Evolutionary conservation across 2,888 invertebrate species (phyloP).

Genomic region (Nomada ferruginata): DNA sequence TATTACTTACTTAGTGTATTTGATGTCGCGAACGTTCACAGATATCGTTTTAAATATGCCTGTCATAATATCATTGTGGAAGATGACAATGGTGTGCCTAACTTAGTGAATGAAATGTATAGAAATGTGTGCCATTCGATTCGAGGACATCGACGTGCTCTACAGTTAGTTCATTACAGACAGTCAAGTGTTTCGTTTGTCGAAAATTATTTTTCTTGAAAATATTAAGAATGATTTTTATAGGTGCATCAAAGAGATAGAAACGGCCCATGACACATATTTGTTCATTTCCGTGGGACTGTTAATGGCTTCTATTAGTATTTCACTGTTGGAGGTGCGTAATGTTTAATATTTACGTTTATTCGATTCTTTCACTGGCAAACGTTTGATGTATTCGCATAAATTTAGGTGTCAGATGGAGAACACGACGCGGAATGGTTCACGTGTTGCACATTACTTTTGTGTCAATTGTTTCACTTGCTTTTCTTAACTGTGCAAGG

Average conservation of each 20-base stretch:
- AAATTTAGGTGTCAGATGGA: neutral
- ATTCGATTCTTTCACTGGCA: neutral
- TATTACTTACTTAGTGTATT: neutral
- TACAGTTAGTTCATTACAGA: neutral
- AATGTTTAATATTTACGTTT: neutral
- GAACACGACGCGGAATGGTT: neutral
- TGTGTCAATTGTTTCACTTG: constrained; percentile 16
- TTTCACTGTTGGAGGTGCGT: constrained; percentile 2
- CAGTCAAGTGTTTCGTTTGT: neutral
- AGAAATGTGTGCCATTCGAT: neutral
- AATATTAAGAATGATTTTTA: neutral
- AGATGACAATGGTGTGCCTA: neutral
- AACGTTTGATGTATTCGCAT: neutral
- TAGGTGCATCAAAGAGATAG: constrained; percentile 15
- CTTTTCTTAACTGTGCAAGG: constrained; percentile 19
- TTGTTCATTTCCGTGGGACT: constrained; percentile 24
- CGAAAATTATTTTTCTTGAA: neutral
- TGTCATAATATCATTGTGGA: neutral
- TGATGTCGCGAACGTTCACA: neutral
- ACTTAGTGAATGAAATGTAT: neutral
- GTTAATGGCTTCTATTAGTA: constrained; percentile 1
- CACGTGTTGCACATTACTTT: neutral
- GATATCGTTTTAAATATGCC: neutral
- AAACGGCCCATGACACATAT: constrained; percentile 1
- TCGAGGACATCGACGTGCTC: neutral